phyloP scores from a whole-genome alignment of 1,140 invertebrate genomes.

The Eufriesea mexicana region DNA sequence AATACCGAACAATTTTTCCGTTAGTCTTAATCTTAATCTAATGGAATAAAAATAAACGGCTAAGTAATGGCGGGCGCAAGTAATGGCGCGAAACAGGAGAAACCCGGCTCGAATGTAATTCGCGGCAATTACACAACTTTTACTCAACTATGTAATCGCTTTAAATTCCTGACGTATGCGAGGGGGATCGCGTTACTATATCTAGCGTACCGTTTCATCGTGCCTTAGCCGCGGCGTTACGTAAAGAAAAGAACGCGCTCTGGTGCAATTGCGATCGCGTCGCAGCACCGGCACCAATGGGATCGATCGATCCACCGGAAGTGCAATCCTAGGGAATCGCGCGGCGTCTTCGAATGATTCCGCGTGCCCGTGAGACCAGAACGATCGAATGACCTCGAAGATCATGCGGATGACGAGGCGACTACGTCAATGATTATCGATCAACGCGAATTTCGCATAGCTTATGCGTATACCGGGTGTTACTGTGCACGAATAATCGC shows the following conservation, averaged over 20 bases:
- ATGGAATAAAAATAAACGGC: too few species aligned
- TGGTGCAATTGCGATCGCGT: slow-evolving; percentile 4
- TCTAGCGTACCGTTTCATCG: neutral
- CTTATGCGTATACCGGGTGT: too few species aligned
- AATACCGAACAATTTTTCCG: too few species aligned
- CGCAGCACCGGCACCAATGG: neutral
- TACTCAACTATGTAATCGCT: slow-evolving; percentile 12
- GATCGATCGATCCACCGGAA: neutral
- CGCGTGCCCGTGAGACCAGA: slow-evolving; percentile 6
- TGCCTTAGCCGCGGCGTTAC: neutral
- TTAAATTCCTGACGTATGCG: slow-evolving; percentile 11
- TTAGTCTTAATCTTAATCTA: neutral
- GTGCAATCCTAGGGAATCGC: slow-evolving; percentile 18
- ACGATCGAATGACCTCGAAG: slow-evolving; percentile 15
- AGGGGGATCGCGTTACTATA: neutral
- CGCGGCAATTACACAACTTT: slow-evolving; percentile 5
- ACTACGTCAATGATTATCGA: neutral
- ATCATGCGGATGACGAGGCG: neutral
- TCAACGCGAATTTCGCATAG: neutral
- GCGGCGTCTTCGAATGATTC: slow-evolving; percentile 2
- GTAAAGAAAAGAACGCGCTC: neutral
- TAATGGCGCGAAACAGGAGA: neutral
- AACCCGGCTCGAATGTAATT: neutral
- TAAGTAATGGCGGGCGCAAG: too few species aligned
- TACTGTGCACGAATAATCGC: too few species aligned